Base-by-base conservation (phyloP, 2,113 vertebrate species). In the Carollia perspicillata region DNA sequence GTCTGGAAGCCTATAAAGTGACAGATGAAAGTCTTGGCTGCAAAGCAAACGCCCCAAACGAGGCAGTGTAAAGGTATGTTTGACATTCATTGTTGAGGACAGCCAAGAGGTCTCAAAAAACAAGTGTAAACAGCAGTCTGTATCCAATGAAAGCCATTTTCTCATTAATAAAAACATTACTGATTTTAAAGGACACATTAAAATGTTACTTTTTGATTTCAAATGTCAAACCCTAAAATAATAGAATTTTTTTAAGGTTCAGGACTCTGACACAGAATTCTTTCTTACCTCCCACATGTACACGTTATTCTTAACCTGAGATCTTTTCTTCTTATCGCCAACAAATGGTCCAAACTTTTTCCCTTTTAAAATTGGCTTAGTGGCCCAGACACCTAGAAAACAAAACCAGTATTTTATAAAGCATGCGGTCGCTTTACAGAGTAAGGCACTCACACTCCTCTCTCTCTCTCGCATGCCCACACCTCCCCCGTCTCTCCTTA, bases 231-330 rank as follows among this genome's bases (percentile, higher is more conserved):
- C 78, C 22, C 23, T 81, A 20, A 92, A 55, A 81, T 17, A 53
- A 60, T 2, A 91, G 87, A 49, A 6, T 68, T 58, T 81, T n/a
- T n/a, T 51, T 86, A 68, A 90, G 30, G 26, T 18, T 85, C 1
- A 95, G 75, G 95, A 90, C 10, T 81, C 0, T 75, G 33, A 84
- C 65, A 49, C 6, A 95, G 16, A 93, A 90, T n/a, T 49, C 63
- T 72, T 89, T 97, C 99, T 96, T 99, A 99, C 99, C 99, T 99
- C 99, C 99, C 99, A 99, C 99, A 99, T 99, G 98, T 99, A 99
- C 10, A 99, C 99, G 98, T 99, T 99, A 98, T 99, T 99, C 93
- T 99, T 99, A 96, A 99, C 99, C 98, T 99, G 99, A 95, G 99
- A 99, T 95, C 99, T 98, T 97, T 99, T 99, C 35, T 99, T 99